These are phyloP conservation scores for Suillia variegata DNA, from an alignment of 2,888 invertebrate species.

Conservation along the genomic window DNA sequence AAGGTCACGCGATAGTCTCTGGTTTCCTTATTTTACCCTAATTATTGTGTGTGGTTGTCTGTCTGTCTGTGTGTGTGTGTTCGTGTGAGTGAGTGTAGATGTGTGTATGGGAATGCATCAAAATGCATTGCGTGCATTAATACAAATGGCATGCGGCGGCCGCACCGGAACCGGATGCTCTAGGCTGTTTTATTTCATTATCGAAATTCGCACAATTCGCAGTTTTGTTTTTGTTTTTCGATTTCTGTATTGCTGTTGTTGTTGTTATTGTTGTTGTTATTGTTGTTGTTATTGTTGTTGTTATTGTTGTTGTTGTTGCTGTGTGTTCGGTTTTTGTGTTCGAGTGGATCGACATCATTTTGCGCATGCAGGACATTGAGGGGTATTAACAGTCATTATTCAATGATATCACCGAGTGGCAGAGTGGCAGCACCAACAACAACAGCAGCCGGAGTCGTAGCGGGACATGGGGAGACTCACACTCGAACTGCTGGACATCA, in stretches of 20 bases:
- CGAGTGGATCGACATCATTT: conserved; percentile 50
- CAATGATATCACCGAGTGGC: conserved; percentile 55
- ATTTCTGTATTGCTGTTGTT: conserved; percentile 5
- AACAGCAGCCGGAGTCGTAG: too few species aligned
- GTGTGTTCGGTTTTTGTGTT: too few species aligned
- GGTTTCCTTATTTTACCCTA: too few species aligned
- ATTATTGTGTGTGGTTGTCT: too few species aligned
- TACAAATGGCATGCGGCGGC: conserved; percentile 12
- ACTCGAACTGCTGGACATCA: conserved; percentile 35
- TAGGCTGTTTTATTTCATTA: conserved; percentile 42
- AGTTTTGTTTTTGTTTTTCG: conserved; percentile 37
- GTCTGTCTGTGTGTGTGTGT: neutral
- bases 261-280: conserved; percentile 5
- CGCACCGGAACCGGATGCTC: too few species aligned
- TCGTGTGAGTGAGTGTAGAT: neutral
- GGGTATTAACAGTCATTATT: conserved; percentile 60
- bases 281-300: too few species aligned
- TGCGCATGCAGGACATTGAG: conserved; percentile 44
- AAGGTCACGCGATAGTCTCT: too few species aligned
- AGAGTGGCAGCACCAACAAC: too few species aligned
- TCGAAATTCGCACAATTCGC: conserved; percentile 53
- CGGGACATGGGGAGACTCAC: neutral
- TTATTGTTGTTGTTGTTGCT: too few species aligned
- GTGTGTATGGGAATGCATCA: conserved; percentile 28
- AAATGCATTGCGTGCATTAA: conserved; percentile 27